Conservation (phyloP, 2,797 vertebrate genomes). For the Nyctibius grandis region DNA sequence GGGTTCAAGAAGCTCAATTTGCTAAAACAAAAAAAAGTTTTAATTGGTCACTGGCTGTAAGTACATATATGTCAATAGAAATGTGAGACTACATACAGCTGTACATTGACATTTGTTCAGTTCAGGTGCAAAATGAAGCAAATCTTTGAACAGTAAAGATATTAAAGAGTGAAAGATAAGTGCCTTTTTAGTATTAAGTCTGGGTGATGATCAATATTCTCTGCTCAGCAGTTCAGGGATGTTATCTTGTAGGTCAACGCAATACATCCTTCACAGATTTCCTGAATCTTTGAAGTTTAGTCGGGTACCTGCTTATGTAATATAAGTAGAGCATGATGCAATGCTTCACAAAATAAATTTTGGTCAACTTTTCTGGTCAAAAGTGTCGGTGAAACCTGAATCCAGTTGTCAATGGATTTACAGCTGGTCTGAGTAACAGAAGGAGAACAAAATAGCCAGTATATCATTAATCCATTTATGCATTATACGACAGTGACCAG, state of each 20-base stretch:
- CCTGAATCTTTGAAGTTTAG: not conserved
- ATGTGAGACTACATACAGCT: not conserved
- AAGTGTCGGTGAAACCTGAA: not conserved
- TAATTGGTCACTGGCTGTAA: not conserved
- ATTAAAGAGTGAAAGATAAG: not conserved
- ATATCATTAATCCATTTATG: not conserved
- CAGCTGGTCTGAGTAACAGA: not conserved
- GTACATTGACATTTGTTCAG: not conserved
- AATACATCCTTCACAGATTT: not conserved
- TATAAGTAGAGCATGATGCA: not conserved
- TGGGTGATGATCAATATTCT: not conserved
- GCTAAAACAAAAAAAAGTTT: not conserved
- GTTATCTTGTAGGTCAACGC: not conserved
- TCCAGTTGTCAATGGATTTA: not conserved
- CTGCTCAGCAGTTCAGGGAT: not conserved
- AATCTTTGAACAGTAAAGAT: not conserved
- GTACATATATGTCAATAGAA: not conserved
- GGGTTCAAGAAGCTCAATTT: not conserved
- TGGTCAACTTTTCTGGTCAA: not conserved
- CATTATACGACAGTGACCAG: not conserved
- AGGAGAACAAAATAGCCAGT: not conserved
- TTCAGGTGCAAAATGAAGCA: constrained; percentile 13
- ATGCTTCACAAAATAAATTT: not conserved
- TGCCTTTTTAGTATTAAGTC: not conserved
- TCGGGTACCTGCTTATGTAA: not conserved